Base-by-base conservation (phyloP, 2,797 vertebrate species). In the Hapalemur alaotrensis region DNA sequence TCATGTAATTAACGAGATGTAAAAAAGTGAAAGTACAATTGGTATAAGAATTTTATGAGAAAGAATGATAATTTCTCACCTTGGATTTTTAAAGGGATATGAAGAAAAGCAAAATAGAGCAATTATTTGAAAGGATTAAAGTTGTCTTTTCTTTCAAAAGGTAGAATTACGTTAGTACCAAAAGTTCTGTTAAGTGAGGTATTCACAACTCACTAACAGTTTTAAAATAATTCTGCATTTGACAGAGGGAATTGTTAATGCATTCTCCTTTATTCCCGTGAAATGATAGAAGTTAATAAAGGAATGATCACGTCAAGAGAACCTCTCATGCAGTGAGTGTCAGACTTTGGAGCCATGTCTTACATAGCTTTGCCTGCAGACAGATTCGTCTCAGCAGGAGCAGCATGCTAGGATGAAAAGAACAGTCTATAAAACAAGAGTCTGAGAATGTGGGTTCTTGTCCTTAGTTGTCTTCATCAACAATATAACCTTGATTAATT, bases 1-100 rank as follows among this genome's bases (percentile, higher is more conserved):
- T 99, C 99, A 99, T 99, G 99, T 99, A 99, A 99, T 99, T 99
- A 99, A 99, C 99, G 99, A 99, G 99, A 99, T 99, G 98, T 98
- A 97, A 98, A 99, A 99, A 99, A 99, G 98, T 99, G 98, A 98
- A 98, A 98, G 98, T 98, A 98, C 98, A 99, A 98, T 99, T 99
- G 99, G 98, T 99, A 98, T 99, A 99, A 99, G 99, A 99, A 99
- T 99, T 99, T 99, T 98, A 97, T 98, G 98, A 98, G 98, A 99
- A 98, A 98, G 99, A 99, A 99, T 99, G 99, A 99, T 99, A 99
- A 99, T 99, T 99, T 99, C 99, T 99, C 99, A 99, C 99, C 99
- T 99, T 98, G 99, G 98, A 99, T 99, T 98, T 99, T 99, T 99
- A 99, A 99, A 98, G 98, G 98, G 99, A 99, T 99, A 99, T 99